These are phyloP conservation scores for Paradisaea rubra DNA, from an alignment of 2,113 vertebrate genomes.

Conservation along the genomic window DNA sequence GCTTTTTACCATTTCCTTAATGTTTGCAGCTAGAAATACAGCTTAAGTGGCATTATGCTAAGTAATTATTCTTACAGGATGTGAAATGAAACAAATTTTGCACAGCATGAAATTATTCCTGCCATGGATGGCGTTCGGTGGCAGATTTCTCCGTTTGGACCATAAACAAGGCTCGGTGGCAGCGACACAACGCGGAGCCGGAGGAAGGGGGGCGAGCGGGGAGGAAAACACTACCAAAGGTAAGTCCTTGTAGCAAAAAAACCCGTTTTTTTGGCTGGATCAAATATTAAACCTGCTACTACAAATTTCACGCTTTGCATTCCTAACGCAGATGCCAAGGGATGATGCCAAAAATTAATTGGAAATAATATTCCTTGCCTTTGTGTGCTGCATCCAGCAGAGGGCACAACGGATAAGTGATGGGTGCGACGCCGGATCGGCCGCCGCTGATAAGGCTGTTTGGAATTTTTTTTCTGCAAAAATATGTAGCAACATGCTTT, in stretches of 20 bases:
- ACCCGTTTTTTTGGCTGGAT: constrained; percentile 70
- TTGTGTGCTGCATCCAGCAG: constrained; percentile 71
- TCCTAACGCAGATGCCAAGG: constrained; percentile 68
- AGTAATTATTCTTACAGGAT: constrained; percentile 79
- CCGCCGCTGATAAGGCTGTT: constrained; percentile 38
- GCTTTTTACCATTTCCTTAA: constrained; percentile 64
- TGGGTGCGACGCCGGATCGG: neutral
- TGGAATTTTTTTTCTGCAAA: constrained; percentile 63
- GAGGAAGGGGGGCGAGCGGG: neutral
- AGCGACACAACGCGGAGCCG: neutral
- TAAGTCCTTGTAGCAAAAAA: constrained; percentile 72
- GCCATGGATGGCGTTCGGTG: constrained; percentile 65
- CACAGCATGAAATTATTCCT: constrained; percentile 77
- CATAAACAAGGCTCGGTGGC: constrained; percentile 56
- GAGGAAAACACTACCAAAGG: constrained; percentile 67
- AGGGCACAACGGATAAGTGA: constrained; percentile 70
- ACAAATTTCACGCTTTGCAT: constrained; percentile 79
- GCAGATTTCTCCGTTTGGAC: constrained; percentile 69
- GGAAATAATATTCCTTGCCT: constrained; percentile 60
- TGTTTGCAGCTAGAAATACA: constrained; percentile 71
- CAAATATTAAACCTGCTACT: constrained; percentile 82
- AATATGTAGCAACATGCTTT: constrained; percentile 71
- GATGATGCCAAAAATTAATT: constrained; percentile 77
- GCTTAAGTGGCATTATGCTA: constrained; percentile 79
- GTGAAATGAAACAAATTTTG: constrained; percentile 78